Evolutionary conservation across 1,140 invertebrate genomes (phyloP).

Genomic region (Calephelis virginiensis): DNA sequence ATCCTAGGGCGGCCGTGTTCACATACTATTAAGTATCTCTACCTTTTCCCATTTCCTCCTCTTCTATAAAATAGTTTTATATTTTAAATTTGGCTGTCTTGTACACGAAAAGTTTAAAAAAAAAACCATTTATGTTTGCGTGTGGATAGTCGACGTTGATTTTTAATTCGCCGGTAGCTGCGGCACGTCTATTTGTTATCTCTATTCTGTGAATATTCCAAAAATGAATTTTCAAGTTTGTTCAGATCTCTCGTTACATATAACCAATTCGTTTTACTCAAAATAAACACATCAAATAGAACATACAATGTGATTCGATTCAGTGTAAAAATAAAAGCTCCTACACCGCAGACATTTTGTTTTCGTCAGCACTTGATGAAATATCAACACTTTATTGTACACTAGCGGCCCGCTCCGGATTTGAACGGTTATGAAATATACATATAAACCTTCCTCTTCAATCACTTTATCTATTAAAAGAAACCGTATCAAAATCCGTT

Average conservation of each 20-base stretch:
- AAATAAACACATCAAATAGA: conserved; percentile 16
- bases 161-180: conserved; percentile 18
- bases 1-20: no score
- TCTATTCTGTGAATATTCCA: conserved; percentile 8
- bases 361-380: no score
- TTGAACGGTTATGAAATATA: no score
- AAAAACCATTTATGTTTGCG: conserved; percentile 22
- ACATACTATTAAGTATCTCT: no score
- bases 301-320: neutral
- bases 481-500: no score
- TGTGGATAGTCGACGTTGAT: conserved; percentile 3
- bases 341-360: no score
- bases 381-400: no score
- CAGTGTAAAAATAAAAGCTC: neutral
- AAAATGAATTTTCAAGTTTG: conserved; percentile 1
- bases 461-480: no score
- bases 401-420: no score
- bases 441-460: no score
- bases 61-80: no score
- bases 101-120: neutral
- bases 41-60: no score
- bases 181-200: conserved; percentile 17
- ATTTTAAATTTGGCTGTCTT: neutral
- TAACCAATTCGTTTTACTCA: conserved; percentile 15
- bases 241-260: conserved; percentile 7